Base-by-base conservation (phyloP, 1,140 invertebrate species). In the Drosophila baimaii region DNA sequence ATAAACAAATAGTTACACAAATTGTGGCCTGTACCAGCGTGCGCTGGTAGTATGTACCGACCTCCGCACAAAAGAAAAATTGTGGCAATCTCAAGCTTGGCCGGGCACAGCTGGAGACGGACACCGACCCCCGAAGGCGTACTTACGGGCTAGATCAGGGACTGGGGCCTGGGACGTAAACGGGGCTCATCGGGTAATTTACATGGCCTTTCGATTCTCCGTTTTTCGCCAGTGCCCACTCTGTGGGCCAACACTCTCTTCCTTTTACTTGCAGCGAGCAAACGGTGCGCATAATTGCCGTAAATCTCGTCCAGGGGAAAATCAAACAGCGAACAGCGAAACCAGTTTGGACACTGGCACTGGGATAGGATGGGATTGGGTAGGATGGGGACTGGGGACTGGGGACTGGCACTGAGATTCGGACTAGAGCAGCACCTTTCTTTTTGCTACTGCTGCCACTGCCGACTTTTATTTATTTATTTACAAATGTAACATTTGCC, bases 191-290 rank as follows among this genome's bases (percentile, higher is more conserved):
- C 83, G 72, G 70, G 82, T 82, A 86, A 82, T 86, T 82, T 86
- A 86, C 82, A 88, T 86, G 82, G 82, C 79, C 82, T 86, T 86
- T 86, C 83, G 82, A 86, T 88, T 86, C 79, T 57, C 78, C 78
- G 58, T 79, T 82, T 82, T 77, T 55, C 52, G 65, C 43, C 49
- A 73, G 51, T 51, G 35, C 54, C 72, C 55, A 56, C 55, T 52
- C 54, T 63, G 39, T 72, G 71, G 73, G 77, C 57, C 79, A 86
- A 86, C 83, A 88, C 83, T 88, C 83, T 88, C 83, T 83, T 88
- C 83, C 83, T 89, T 88, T 88, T 88, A 88, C 83, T 71, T 57
- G 51, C 71, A 62, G 54, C 73, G 47, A 75, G 37, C 83, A 83
- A 83, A 80, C 84, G 83, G 76, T 79, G 80, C 83, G 77, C 83